Evolutionary conservation across 2,888 invertebrate genomes (phyloP).

Genomic region (Callyntrura guangdongensis): DNA sequence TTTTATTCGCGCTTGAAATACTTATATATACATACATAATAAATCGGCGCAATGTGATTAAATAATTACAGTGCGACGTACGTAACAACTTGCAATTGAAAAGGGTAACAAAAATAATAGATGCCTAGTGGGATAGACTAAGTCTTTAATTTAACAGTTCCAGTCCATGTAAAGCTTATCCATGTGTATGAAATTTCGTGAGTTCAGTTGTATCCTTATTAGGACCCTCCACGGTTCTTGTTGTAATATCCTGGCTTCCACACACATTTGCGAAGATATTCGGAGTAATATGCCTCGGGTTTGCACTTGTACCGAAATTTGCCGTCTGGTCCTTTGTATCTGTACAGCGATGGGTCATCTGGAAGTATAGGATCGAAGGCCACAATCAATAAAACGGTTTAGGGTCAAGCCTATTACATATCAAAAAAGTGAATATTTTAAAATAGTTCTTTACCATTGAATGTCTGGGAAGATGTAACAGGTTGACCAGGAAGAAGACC

Average conservation of each 20-base stretch:
- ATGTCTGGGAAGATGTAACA: neutral
- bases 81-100: constrained; percentile 27
- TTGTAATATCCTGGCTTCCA: constrained; percentile 77
- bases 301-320: constrained; percentile 77
- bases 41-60: neutral
- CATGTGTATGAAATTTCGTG: neutral
- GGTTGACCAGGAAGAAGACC: constrained; percentile 67
- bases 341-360: constrained; percentile 73
- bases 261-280: constrained; percentile 65
- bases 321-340: constrained; percentile 71
- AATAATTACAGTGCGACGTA: neutral
- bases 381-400: constrained; percentile 4
- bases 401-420: too few species aligned
- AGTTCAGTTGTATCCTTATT: neutral
- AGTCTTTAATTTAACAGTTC: constrained; percentile 56
- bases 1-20: constrained; percentile 26
- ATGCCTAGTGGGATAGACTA: neutral
- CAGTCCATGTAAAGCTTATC: constrained; percentile 36
- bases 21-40: neutral
- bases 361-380: constrained; percentile 15
- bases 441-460: neutral
- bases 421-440: neutral
- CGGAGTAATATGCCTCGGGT: constrained; percentile 71
- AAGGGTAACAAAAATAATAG: constrained; percentile 55
- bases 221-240: constrained; percentile 49